Percentiles rank a stretch among this genome's conserved stretches.
phyloP scores from a whole-genome alignment of 64 coral and sea anemone species.

The Actinia equina region DNA sequence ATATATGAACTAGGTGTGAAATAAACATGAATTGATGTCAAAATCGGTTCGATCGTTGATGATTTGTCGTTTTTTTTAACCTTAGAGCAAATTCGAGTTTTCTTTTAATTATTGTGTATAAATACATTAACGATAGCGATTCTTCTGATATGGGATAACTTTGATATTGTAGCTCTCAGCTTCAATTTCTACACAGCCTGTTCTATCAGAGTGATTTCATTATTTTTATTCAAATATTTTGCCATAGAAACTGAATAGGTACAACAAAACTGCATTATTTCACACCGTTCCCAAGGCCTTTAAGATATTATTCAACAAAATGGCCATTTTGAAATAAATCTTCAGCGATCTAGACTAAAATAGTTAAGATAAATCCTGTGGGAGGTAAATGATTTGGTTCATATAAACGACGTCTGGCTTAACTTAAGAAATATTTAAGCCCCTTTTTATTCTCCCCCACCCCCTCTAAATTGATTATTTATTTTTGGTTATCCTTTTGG shows the following conservation, averaged over 20 bases:
- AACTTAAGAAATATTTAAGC: not conserved
- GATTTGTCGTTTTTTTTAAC: too few species aligned
- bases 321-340: too few species aligned
- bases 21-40: not conserved
- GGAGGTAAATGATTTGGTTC: not conserved
- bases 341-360: not conserved
- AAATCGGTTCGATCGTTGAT: not conserved
- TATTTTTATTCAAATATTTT: too few species aligned
- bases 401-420: too few species aligned
- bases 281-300: not conserved
- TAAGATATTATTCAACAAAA: not conserved
- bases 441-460: not conserved
- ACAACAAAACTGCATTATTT: too few species aligned
- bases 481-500: not conserved
- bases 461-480: not conserved
- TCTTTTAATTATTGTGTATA: not conserved
- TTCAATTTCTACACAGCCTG: not conserved
- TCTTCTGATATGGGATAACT: not conserved
- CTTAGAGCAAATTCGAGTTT: not conserved
- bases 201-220: too few species aligned
- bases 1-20: not conserved
- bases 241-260: too few species aligned
- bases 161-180: not conserved
- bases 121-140: constrained; percentile 4
- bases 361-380: not conserved